These are phyloP conservation scores for Centropristis striata DNA, from an alignment of 2,113 vertebrate genomes.

Conservation along the genomic window DNA sequence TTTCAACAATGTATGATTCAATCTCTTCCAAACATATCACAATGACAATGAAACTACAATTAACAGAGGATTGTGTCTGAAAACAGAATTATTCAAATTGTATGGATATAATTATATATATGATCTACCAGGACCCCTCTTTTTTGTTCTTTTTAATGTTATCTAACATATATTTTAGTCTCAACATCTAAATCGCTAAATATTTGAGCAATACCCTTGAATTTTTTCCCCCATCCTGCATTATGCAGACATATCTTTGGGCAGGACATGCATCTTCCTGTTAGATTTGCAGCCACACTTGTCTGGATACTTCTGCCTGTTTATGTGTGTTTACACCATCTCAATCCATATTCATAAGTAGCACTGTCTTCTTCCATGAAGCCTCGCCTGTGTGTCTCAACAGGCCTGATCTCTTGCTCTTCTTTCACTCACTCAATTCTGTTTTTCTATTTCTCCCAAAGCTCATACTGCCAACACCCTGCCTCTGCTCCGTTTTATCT, in stretches of 20 bases:
- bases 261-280: neutral
- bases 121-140: no score
- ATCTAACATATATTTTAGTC: neutral
- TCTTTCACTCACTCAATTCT: slow-evolving; percentile 29
- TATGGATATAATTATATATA: no score
- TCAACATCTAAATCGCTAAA: neutral
- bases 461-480: slow-evolving; percentile 14
- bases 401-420: slow-evolving; percentile 31
- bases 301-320: slow-evolving; percentile 1
- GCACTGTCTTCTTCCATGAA: slow-evolving; percentile 5
- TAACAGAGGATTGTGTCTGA: no score
- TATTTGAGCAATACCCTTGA: neutral
- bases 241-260: neutral
- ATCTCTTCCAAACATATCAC: no score
- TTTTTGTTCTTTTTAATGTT: neutral
- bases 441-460: slow-evolving; percentile 2
- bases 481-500: neutral
- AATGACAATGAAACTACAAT: no score
- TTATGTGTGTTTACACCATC: neutral
- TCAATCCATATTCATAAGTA: slow-evolving; percentile 27
- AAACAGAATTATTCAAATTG: no score
- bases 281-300: neutral
- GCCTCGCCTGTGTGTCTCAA: slow-evolving; percentile 16
- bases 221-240: neutral
- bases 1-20: no score